Percentiles rank a stretch among this genome's conserved stretches.
These are phyloP conservation scores for Balanococcus diminutus DNA, from an alignment of 2,888 invertebrate species.

Conservation along the genomic window DNA sequence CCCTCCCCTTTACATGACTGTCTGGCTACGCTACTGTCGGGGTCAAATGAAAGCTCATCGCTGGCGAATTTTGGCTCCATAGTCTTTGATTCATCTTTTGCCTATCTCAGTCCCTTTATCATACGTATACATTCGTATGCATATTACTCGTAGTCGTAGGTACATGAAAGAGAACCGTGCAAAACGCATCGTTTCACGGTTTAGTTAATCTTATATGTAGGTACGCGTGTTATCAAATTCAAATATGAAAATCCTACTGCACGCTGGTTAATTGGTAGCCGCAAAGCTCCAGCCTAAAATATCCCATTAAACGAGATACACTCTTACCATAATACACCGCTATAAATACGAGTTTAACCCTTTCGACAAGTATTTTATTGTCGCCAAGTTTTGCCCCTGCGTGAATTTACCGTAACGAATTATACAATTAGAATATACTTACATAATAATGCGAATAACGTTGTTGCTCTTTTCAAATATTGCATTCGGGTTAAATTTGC, in stretches of 20 bases:
- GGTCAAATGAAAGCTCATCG: too few relatives aligned
- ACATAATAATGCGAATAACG: not conserved
- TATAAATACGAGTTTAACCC: not conserved
- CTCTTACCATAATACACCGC: not conserved
- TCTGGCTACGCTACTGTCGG: too few relatives aligned
- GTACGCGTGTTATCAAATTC: not conserved
- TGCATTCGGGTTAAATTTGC: not conserved
- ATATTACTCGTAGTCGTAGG: too few relatives aligned
- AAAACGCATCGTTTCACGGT: constrained; percentile 21
- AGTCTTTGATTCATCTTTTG: too few relatives aligned
- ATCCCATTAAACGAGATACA: not conserved
- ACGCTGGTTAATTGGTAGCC: not conserved
- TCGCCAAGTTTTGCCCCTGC: not conserved
- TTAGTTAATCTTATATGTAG: constrained; percentile 37
- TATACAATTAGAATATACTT: not conserved
- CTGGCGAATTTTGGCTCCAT: too few relatives aligned
- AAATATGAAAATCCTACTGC: constrained; percentile 5
- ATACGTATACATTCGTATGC: not conserved
- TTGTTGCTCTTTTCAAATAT: not conserved
- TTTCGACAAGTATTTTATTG: not conserved
- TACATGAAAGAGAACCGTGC: not conserved
- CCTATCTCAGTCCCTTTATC: not conserved
- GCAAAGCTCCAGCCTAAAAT: not conserved
- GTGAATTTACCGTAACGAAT: not conserved
- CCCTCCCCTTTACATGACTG: too few relatives aligned